Evolutionary conservation across 2,113 vertebrate genomes (phyloP).

Genomic region (Sinocyclocheilus anophthalmus): DNA sequence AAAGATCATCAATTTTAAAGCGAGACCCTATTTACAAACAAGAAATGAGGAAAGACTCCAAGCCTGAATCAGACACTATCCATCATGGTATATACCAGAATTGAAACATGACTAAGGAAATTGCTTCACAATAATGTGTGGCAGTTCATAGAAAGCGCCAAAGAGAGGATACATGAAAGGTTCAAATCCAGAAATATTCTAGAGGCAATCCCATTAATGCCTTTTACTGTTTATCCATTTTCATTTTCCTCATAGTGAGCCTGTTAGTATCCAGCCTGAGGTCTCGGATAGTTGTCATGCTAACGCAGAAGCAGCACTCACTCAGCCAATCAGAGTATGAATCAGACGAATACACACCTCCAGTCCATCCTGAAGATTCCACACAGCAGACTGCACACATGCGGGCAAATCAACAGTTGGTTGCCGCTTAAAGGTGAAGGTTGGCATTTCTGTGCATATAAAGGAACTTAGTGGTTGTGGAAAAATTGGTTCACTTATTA

Average conservation of each 20-base stretch:
- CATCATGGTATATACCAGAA: background rate
- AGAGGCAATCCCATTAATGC: slow-evolving; percentile 4
- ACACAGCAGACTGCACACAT: background rate
- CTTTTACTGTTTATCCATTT: background rate
- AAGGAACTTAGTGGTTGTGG: background rate
- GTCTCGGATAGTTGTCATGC: slow-evolving; percentile 39
- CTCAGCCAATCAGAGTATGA: slow-evolving; percentile 31
- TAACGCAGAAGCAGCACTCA: slow-evolving; percentile 44
- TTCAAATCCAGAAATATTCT: background rate
- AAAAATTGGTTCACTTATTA: background rate
- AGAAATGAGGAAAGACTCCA: background rate
- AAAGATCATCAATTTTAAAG: background rate
- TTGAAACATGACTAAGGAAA: background rate
- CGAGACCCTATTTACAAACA: background rate
- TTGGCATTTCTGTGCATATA: background rate
- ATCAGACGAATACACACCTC: slow-evolving; percentile 41
- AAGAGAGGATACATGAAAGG: background rate
- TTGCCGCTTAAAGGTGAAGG: background rate
- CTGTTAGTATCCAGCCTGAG: background rate
- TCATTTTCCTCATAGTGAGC: slow-evolving; percentile 12
- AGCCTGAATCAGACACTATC: background rate
- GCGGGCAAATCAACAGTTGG: background rate
- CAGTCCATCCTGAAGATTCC: background rate
- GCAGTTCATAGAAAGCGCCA: background rate
- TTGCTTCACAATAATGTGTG: background rate